Evolutionary conservation across 2,797 vertebrate genomes (phyloP), one percentile per base, ranked within the genome.

Genomic region (Acrocephalus scirpaceus): DNA sequence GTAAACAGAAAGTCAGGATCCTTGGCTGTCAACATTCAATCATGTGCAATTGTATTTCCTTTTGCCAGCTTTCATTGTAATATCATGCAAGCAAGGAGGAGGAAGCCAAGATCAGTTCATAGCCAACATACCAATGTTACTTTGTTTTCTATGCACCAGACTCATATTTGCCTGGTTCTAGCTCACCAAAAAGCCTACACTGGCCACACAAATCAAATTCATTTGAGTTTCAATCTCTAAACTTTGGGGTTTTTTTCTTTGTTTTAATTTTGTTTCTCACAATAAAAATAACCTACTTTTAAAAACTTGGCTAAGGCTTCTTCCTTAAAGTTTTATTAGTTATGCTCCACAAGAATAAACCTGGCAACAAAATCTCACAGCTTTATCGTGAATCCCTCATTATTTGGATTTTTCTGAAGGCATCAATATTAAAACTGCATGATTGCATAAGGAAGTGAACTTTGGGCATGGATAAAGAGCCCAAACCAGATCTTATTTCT

Each of bases 241-340:
- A 69, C 16, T 87, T 88, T 38, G 15, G 15, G 9, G 10, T 23
- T 25, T n/a, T 12, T 44, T 78, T 47, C 42, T 27, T 34, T 42
- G 13, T 40, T 86, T 40, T 4, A 45, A 53, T 66, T 84, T 77
- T 81, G 36, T 50, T 90, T 93, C 53, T 54, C 71, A 88, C 53
- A 67, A 45, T 75, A 92, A 90, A 92, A 95, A 92, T 57, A 91
- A 54, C 44, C 83, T 78, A 82, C 53, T 86, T 94, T 84, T 53
- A 13, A 86, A 75, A 95, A 84, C 51, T 90, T 95, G 83, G 95
- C 88, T 88, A 90, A 73, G 38, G 51, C n/a, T 86, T 81, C 79
- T 88, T 93, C 80, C 71, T 90, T 87, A 82, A 95, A 94, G 71
- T 96, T 95, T 93, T 95, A 95, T 95, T 95, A 94, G 90, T 80